A percentile compares a stretch with the other conserved stretches of the same genome.
Conservation (phyloP, 2,888 invertebrate genomes). For the Pyrrhia umbra region DNA sequence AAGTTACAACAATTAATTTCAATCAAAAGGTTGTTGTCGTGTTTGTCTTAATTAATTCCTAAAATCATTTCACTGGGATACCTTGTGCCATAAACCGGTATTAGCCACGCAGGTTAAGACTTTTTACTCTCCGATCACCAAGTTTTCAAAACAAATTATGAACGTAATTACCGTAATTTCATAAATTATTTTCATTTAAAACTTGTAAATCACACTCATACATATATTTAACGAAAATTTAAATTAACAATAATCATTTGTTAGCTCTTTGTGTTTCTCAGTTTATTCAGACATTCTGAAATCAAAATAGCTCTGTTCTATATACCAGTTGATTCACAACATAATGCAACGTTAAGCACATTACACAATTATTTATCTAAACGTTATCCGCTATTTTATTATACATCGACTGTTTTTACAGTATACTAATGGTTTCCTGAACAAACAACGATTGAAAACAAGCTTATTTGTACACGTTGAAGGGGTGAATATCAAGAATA, state of each 20-base stretch:
- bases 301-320: conserved; percentile 44
- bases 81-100: too few species aligned
- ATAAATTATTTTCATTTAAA: neutral
- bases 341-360: conserved; percentile 24
- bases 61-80: too few species aligned
- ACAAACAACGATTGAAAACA: conserved; percentile 38
- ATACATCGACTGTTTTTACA: conserved; percentile 24
- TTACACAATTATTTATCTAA: conserved; percentile 34
- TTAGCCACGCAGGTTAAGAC: too few species aligned
- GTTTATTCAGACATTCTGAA: conserved; percentile 9
- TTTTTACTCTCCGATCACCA: too few species aligned
- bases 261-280: neutral
- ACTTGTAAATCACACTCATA: neutral
- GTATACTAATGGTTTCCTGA: conserved; percentile 47
- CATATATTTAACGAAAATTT: neutral
- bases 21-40: too few species aligned
- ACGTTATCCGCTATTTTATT: conserved; percentile 31
- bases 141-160: too few species aligned
- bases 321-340: conserved; percentile 47
- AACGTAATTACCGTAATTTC: neutral
- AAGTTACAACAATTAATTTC: too few species aligned
- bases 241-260: neutral
- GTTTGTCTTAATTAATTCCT: too few species aligned
- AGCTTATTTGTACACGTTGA: conserved; percentile 11
- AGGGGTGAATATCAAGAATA: conserved; percentile 16